Conservation (phyloP, 1,140 invertebrate genomes). For the Nephotettix cincticeps region DNA sequence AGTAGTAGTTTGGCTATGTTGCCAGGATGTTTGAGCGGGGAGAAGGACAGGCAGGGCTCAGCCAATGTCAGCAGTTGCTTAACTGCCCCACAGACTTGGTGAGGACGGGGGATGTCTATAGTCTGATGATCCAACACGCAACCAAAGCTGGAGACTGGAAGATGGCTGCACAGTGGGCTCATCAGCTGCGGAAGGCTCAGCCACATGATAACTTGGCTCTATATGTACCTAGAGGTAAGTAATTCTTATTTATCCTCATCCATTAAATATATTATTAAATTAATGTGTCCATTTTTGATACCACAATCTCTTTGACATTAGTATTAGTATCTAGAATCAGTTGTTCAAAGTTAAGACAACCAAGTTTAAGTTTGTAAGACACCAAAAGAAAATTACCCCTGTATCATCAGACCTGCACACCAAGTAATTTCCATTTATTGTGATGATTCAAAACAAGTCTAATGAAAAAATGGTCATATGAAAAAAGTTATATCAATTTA, state of each 20-base stretch:
- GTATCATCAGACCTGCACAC: not conserved
- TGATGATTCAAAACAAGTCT: too few species aligned
- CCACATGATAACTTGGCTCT: conserved; percentile 40
- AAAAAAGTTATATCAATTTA: too few species aligned
- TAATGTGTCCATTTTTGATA: not conserved
- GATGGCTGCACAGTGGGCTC: conserved; percentile 44
- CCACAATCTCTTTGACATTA: not conserved
- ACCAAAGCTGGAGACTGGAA: conserved; percentile 37
- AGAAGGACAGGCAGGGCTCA: conserved; percentile 54
- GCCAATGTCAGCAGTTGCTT: conserved; percentile 56
- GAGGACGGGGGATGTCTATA: conserved; percentile 58
- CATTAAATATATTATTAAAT: not conserved
- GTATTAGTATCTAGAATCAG: not conserved
- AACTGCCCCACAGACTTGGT: conserved; percentile 52
- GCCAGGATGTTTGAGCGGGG: conserved; percentile 52
- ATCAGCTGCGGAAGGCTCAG: conserved; percentile 37
- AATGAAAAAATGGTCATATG: too few species aligned
- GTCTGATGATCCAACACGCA: conserved; percentile 52
- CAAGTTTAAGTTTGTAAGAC: not conserved
- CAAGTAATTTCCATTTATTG: too few species aligned
- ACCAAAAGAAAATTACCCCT: too few species aligned
- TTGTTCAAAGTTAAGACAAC: not conserved
- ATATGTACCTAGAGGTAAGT: conserved; percentile 41
- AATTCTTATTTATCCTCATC: too few species aligned
- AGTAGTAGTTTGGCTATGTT: too few species aligned